These are phyloP conservation scores for Drosophila funebris DNA, from an alignment of 1,140 invertebrate genomes.

Conservation along the genomic window DNA sequence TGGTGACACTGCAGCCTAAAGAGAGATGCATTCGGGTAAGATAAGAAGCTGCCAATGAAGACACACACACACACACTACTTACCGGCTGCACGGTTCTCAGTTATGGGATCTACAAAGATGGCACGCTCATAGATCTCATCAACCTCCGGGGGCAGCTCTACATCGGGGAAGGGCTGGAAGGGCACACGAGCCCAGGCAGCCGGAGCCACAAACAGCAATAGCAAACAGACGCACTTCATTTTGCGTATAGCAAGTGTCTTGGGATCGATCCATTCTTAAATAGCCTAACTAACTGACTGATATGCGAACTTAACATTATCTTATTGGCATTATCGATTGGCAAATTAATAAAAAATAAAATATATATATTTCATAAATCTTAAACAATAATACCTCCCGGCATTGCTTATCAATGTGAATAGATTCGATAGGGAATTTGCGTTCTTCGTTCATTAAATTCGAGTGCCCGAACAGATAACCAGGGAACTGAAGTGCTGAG, in stretches of 20 bases:
- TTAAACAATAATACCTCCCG: not conserved
- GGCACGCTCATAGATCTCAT: constrained; percentile 34
- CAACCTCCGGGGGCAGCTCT: constrained; percentile 51
- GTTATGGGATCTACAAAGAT: constrained; percentile 36
- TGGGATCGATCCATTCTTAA: constrained; percentile 47
- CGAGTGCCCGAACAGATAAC: constrained; percentile 23
- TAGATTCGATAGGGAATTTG: constrained; percentile 13
- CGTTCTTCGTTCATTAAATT: constrained; percentile 16
- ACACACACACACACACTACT: not conserved
- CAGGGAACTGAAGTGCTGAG: not conserved
- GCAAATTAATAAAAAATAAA: constrained; percentile 57
- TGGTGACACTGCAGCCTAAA: constrained; percentile 69
- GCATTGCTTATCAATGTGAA: constrained; percentile 10
- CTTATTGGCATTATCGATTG: constrained; percentile 5
- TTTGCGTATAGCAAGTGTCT: constrained; percentile 36
- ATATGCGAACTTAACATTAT: constrained; percentile 21
- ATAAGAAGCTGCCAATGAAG: not conserved
- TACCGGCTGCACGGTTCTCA: constrained; percentile 52
- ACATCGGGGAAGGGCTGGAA: constrained; percentile 44
- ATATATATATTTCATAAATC: constrained; percentile 25
- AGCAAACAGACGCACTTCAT: constrained; percentile 60
- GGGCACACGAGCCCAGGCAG: constrained; percentile 59
- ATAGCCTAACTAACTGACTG: constrained; percentile 41
- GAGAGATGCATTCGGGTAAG: not conserved
- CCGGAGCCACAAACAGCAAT: constrained; percentile 46